These are phyloP conservation scores for Nemoura dubitans DNA, from an alignment of 2,888 invertebrate species.

Conservation along the genomic window DNA sequence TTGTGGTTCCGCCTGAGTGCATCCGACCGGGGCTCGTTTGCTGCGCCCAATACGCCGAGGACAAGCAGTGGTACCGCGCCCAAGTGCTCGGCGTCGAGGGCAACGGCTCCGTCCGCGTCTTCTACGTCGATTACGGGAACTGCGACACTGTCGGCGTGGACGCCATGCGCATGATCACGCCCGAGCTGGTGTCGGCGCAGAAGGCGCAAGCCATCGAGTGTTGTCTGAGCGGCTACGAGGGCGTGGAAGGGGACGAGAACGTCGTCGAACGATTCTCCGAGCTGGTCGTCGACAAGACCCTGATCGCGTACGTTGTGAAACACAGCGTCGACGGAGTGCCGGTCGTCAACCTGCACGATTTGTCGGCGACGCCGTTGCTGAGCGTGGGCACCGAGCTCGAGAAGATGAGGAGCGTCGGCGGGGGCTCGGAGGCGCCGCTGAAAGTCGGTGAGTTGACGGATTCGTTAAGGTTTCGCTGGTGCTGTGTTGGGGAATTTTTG, in stretches of 20 bases:
- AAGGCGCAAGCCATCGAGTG: slow-evolving; percentile 82
- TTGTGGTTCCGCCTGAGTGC: slow-evolving; percentile 58
- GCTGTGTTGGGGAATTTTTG: not conserved
- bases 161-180: slow-evolving; percentile 71
- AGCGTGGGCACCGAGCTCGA: slow-evolving; percentile 49
- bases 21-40: slow-evolving; percentile 72
- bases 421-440: not conserved
- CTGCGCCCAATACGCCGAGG: slow-evolving; percentile 81
- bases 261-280: slow-evolving; percentile 72
- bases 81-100: slow-evolving; percentile 71
- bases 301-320: slow-evolving; percentile 68
- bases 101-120: slow-evolving; percentile 69
- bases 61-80: slow-evolving; percentile 92
- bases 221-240: slow-evolving; percentile 71
- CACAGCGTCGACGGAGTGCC: slow-evolving; percentile 64
- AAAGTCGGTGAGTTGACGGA: slow-evolving; percentile 31
- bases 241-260: slow-evolving; percentile 62
- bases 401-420: not conserved
- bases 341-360: slow-evolving; percentile 71
- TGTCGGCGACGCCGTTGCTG: slow-evolving; percentile 57
- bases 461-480: not conserved
- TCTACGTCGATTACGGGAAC: slow-evolving; percentile 96
- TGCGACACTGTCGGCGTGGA: slow-evolving; percentile 76
- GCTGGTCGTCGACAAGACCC: slow-evolving; percentile 71
- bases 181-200: slow-evolving; percentile 68